Evolutionary conservation across 2,113 vertebrate genomes (phyloP).

Genomic region (Scartelaos histophorus): DNA sequence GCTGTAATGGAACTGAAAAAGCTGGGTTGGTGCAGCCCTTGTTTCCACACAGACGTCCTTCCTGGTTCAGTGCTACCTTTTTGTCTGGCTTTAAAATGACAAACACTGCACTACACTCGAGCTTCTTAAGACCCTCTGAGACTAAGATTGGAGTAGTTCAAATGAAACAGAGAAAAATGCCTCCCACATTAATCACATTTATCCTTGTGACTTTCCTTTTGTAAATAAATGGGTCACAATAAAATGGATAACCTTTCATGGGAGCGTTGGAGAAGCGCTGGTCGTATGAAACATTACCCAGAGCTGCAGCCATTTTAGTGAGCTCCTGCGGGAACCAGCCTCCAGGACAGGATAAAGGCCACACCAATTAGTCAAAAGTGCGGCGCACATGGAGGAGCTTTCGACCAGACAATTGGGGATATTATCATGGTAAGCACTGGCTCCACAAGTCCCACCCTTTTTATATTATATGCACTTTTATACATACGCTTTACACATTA

Average conservation of each 20-base stretch:
- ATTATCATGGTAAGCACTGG: not conserved
- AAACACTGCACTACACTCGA: not conserved
- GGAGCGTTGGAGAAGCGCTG: not conserved
- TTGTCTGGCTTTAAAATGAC: not conserved
- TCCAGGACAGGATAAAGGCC: conserved; percentile 2
- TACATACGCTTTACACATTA: no score
- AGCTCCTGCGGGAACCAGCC: not conserved
- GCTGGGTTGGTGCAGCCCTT: no score
- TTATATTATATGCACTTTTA: no score
- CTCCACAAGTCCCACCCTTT: not conserved
- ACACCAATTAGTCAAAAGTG: not conserved
- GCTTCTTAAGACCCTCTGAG: not conserved
- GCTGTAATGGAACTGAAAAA: no score
- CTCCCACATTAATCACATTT: not conserved
- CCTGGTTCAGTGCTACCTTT: not conserved
- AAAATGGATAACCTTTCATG: not conserved
- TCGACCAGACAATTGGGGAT: not conserved
- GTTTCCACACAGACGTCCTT: not conserved
- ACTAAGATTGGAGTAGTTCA: not conserved
- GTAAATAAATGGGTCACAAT: conserved; percentile 2
- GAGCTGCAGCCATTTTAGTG: conserved; percentile 5
- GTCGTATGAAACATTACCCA: not conserved
- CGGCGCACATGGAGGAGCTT: not conserved
- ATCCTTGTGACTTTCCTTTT: not conserved
- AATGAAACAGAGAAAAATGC: not conserved